These are phyloP conservation scores for Nymphalis io DNA, from an alignment of 1,140 invertebrate genomes.

Conservation along the genomic window DNA sequence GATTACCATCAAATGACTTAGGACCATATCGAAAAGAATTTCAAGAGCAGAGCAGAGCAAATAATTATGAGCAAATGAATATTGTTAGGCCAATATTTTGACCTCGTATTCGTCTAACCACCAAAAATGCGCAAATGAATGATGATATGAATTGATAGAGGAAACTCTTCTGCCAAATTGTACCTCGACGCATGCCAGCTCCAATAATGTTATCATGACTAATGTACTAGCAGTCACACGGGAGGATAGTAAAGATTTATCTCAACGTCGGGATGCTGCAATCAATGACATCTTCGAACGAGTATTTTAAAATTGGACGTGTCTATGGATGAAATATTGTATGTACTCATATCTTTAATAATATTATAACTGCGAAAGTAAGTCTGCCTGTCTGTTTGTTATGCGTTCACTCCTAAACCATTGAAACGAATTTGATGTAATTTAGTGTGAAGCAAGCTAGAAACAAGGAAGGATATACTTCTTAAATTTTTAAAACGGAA, in stretches of 20 bases:
- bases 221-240: not conserved
- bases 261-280: not conserved
- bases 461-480: too few species aligned
- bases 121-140: conserved; percentile 1
- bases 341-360: too few species aligned
- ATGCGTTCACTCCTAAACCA: too few species aligned
- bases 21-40: too few species aligned
- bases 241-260: not conserved
- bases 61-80: not conserved
- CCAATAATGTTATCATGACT: conserved; percentile 11
- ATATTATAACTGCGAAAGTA: too few species aligned
- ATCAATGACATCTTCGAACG: not conserved
- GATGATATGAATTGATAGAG: conserved; percentile 10
- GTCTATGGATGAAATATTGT: too few species aligned
- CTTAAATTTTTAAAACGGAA: too few species aligned
- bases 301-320: not conserved
- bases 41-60: not conserved
- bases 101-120: not conserved
- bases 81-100: not conserved
- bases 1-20: too few species aligned
- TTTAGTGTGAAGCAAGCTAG: too few species aligned
- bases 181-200: conserved; percentile 4
- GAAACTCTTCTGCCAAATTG: conserved; percentile 3
- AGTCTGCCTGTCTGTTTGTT: too few species aligned
- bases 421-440: too few species aligned